A percentile compares a stretch with the other conserved stretches of the same genome.
Conservation (phyloP, 92 coral and sea anemone species). For the Isaurus tuberculatus region DNA sequence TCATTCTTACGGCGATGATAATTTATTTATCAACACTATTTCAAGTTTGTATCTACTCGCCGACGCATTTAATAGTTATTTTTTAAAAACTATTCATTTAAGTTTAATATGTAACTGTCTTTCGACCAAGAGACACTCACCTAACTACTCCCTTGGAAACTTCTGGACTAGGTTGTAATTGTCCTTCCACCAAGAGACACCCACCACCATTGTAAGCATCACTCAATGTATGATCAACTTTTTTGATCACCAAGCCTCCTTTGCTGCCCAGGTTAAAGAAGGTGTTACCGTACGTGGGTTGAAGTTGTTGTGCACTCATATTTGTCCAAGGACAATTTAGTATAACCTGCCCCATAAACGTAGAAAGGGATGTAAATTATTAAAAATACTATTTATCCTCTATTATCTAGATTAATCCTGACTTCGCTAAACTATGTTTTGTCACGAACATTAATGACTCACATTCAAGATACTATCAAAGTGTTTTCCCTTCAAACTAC, state of each 20-base stretch:
- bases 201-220: slow-evolving; percentile 94
- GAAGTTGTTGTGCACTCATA: slow-evolving; percentile 89
- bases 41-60: too few relatives aligned
- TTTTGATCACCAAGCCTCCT: slow-evolving; percentile 71
- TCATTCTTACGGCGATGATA: too few relatives aligned
- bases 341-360: slow-evolving; percentile 65
- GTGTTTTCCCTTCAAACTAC: too few relatives aligned
- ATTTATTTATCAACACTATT: too few relatives aligned
- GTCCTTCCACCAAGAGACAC: slow-evolving; percentile 79
- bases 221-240: slow-evolving; percentile 67
- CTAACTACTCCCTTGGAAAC: slow-evolving; percentile 83
- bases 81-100: too few relatives aligned
- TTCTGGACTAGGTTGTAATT: slow-evolving; percentile 53
- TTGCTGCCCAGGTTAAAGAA: slow-evolving; percentile 86
- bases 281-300: slow-evolving; percentile 77
- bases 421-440: too few relatives aligned
- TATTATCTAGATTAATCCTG: too few relatives aligned
- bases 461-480: too few relatives aligned
- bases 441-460: too few relatives aligned
- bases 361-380: not conserved
- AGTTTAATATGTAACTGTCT: too few relatives aligned
- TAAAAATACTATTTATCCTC: not conserved
- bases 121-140: slow-evolving; percentile 53
- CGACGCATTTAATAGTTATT: too few relatives aligned
- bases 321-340: slow-evolving; percentile 84